Evolutionary conservation across 1,140 invertebrate genomes (phyloP).

Genomic region (Drosophila carrolli): DNA sequence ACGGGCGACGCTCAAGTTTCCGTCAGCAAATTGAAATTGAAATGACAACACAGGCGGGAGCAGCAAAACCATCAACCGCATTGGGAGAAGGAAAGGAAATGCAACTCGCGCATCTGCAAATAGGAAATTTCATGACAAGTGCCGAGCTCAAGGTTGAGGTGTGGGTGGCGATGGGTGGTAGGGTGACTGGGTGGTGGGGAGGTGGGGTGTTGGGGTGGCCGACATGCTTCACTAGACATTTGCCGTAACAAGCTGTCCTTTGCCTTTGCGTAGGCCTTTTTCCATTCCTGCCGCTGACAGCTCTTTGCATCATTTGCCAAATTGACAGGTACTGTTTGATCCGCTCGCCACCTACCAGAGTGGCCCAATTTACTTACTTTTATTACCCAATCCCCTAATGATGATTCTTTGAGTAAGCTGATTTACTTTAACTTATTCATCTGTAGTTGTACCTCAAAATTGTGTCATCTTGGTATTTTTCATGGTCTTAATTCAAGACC

Average conservation of each 20-base stretch:
- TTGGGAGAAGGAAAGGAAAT: constrained; percentile 60
- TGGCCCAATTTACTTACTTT: background rate
- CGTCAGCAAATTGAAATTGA: constrained; percentile 76
- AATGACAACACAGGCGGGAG: constrained; percentile 50
- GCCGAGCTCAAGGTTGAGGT: constrained; percentile 11
- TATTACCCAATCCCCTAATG: background rate
- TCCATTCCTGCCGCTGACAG: constrained; percentile 40
- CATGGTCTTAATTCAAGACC: no score
- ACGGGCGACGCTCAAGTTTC: constrained; percentile 55
- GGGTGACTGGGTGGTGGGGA: background rate
- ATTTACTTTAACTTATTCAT: no score
- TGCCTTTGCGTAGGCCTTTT: background rate
- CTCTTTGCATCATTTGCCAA: constrained; percentile 38
- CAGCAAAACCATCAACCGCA: constrained; percentile 30
- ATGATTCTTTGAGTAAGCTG: no score
- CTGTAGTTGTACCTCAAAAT: no score
- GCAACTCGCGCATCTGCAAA: constrained; percentile 52
- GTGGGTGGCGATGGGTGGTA: background rate
- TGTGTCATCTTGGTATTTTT: no score
- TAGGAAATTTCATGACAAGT: constrained; percentile 51
- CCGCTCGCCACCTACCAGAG: background rate
- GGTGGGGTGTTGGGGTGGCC: background rate
- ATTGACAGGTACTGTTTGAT: constrained; percentile 40
- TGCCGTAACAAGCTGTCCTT: background rate
- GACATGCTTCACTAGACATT: constrained; percentile 29